phyloP scores from a whole-genome alignment of 1,140 invertebrate genomes.

The Hypsibius dujardini region DNA sequence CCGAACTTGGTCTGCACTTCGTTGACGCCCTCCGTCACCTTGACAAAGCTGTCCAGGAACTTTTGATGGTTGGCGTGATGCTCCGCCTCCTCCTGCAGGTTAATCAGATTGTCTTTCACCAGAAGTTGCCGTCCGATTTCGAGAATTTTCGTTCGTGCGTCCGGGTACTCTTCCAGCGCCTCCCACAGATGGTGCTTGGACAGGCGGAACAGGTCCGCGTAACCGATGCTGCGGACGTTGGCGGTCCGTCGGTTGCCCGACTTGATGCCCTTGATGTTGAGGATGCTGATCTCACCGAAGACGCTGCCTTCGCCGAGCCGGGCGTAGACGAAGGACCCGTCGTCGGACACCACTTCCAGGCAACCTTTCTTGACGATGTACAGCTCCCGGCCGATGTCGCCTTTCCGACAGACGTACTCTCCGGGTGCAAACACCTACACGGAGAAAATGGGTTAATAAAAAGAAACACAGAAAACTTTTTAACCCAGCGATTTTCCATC shows the following conservation, averaged over 20 bases:
- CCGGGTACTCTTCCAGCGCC: slow-evolving; percentile 28
- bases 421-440: too few relatives aligned
- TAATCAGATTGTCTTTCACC: slow-evolving; percentile 73
- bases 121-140: slow-evolving; percentile 72
- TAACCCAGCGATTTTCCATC: too few relatives aligned
- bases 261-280: slow-evolving; percentile 52
- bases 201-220: slow-evolving; percentile 36
- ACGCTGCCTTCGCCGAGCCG: too few relatives aligned
- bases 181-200: slow-evolving; percentile 39
- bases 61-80: background rate
- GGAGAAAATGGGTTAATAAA: too few relatives aligned
- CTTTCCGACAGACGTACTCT: too few relatives aligned
- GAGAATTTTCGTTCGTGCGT: slow-evolving; percentile 43
- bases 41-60: background rate
- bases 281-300: slow-evolving; percentile 41
- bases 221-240: slow-evolving; percentile 34
- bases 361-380: too few relatives aligned
- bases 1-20: background rate
- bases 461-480: too few relatives aligned
- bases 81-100: slow-evolving; percentile 31
- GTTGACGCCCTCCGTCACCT: background rate
- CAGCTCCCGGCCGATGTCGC: too few relatives aligned
- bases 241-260: slow-evolving; percentile 36
- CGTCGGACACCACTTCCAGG: too few relatives aligned
- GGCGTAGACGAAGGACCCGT: too few relatives aligned